These are phyloP conservation scores for Euplagia quadripunctaria DNA, from an alignment of 2,888 invertebrate genomes.

Conservation along the genomic window DNA sequence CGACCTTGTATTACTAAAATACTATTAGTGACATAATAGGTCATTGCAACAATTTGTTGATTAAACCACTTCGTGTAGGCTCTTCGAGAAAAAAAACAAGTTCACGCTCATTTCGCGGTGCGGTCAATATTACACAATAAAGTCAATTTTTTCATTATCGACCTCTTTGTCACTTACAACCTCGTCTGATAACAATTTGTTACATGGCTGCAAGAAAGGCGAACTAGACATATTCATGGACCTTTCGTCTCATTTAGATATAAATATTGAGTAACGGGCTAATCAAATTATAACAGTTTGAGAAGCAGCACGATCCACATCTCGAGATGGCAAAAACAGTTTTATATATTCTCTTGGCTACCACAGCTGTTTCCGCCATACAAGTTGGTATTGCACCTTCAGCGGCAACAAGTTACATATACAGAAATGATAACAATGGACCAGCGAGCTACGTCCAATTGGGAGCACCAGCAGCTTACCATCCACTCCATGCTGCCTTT, in stretches of 20 bases:
- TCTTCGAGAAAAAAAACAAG: conserved; percentile 60
- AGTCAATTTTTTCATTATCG: conserved; percentile 73
- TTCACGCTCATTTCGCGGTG: conserved; percentile 70
- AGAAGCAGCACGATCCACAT: conserved; percentile 70
- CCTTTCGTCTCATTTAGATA: conserved; percentile 78
- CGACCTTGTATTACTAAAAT: conserved; percentile 3
- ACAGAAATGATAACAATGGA: conserved; percentile 81
- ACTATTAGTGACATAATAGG: conserved; percentile 42
- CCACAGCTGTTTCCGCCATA: conserved; percentile 66
- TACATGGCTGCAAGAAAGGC: conserved; percentile 82
- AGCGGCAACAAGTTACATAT: conserved; percentile 86
- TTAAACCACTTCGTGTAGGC: conserved; percentile 44
- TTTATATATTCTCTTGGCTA: conserved; percentile 65
- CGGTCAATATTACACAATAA: conserved; percentile 73
- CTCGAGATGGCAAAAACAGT: conserved; percentile 74
- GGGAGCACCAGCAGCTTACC: conserved; percentile 68
- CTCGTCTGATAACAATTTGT: conserved; percentile 82
- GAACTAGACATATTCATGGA: conserved; percentile 69
- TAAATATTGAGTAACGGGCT: conserved; percentile 84
- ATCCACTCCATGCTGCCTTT: conserved; percentile 67
- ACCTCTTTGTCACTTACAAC: conserved; percentile 82
- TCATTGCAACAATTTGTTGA: conserved; percentile 42
- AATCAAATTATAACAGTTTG: conserved; percentile 79
- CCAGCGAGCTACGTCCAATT: conserved; percentile 81
- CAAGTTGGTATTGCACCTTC: conserved; percentile 79